phyloP scores from a whole-genome alignment of 2,113 vertebrate genomes.

The Vulpes ferrilata region DNA sequence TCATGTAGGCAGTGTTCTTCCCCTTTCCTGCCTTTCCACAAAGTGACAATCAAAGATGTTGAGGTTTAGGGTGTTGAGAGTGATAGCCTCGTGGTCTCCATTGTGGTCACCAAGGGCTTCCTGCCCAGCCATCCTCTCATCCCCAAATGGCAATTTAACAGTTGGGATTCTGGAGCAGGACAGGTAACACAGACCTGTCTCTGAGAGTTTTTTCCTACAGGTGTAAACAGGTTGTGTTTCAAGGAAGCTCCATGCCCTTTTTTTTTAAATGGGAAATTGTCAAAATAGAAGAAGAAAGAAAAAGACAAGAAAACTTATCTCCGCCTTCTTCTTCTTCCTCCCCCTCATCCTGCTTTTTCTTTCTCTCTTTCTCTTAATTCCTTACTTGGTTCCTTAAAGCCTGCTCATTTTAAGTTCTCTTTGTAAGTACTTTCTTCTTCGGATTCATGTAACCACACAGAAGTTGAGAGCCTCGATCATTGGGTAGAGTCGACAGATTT shows the following conservation, averaged over 20 bases:
- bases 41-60: background rate
- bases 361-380: background rate
- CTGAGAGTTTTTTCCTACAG: background rate
- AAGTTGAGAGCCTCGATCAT: background rate
- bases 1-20: background rate
- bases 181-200: background rate
- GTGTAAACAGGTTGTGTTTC: background rate
- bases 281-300: background rate
- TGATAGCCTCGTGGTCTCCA: background rate
- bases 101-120: background rate
- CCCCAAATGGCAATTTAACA: background rate
- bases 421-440: background rate
- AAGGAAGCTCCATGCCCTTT: background rate
- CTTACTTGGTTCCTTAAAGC: background rate
- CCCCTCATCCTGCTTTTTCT: background rate
- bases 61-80: background rate
- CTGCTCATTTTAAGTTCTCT: background rate
- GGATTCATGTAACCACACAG: background rate
- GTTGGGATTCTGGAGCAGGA: background rate
- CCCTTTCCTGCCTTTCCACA: slow-evolving; percentile 2
- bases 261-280: background rate
- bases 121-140: background rate
- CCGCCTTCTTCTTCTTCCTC: no score
- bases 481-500: background rate
- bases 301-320: background rate